Evolutionary conservation across 2,888 invertebrate species (phyloP).

Genomic region (Pimpla rufipes): DNA sequence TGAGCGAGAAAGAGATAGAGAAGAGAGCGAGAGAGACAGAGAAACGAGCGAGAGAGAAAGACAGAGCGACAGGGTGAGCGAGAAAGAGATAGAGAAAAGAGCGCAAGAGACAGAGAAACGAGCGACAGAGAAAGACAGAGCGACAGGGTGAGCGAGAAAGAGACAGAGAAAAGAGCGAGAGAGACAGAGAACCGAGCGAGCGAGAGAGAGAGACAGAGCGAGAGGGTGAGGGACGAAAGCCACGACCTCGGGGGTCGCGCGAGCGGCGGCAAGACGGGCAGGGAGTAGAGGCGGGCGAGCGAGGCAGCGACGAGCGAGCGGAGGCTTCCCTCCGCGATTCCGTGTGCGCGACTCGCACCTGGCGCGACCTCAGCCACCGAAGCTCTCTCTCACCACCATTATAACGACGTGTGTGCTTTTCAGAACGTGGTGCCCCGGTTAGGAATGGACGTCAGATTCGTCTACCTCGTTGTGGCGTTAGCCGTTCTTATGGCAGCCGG

Average conservation of each 20-base stretch:
- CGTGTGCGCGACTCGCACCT: constrained; percentile 54
- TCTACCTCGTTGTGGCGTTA: constrained; percentile 79
- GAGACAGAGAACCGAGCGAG: background rate
- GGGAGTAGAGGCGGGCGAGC: constrained; percentile 3
- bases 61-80: too few relatives aligned
- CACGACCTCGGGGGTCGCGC: constrained; percentile 23
- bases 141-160: background rate
- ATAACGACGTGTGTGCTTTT: constrained; percentile 56
- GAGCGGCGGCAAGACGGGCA: background rate
- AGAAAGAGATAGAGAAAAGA: too few relatives aligned
- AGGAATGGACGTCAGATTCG: constrained; percentile 81
- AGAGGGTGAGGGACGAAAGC: constrained; percentile 20
- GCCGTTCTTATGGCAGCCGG: constrained; percentile 80
- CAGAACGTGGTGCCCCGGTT: constrained; percentile 72
- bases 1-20: too few relatives aligned
- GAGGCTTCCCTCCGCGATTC: constrained; percentile 34
- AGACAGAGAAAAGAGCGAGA: background rate
- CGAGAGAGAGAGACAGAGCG: background rate
- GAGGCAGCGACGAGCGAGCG: constrained; percentile 17
- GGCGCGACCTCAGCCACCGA: constrained; percentile 43
- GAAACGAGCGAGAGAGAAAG: too few relatives aligned
- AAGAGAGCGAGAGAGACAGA: too few relatives aligned
- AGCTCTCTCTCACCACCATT: too few relatives aligned
- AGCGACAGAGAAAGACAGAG: constrained; percentile 24
- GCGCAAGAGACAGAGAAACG: too few relatives aligned